phyloP scores from a whole-genome alignment of 2,113 vertebrate species.

The Catharus fuscescens region DNA sequence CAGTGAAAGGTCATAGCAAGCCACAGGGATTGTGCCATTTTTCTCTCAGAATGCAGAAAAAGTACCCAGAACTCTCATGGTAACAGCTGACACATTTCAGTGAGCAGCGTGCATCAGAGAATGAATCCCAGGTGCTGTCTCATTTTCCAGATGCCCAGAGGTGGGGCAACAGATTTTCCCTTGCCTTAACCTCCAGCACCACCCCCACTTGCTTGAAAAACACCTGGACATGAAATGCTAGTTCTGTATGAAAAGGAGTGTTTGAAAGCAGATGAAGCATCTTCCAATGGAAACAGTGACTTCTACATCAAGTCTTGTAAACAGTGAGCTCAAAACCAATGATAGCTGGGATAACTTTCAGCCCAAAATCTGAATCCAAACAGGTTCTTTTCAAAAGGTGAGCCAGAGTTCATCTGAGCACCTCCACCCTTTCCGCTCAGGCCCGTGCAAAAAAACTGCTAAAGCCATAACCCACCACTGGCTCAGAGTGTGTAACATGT shows the following conservation, averaged over 20 bases:
- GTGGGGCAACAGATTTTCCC: background rate
- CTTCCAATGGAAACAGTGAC: background rate
- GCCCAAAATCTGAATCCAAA: background rate
- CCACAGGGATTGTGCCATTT: background rate
- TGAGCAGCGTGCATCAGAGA: background rate
- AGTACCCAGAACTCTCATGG: fast-evolving
- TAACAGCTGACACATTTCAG: background rate
- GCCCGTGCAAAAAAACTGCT: background rate
- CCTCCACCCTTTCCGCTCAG: background rate
- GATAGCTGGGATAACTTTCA: background rate
- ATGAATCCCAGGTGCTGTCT: background rate
- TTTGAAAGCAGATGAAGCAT: background rate
- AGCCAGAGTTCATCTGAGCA: background rate
- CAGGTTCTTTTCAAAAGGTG: background rate
- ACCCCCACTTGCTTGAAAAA: background rate
- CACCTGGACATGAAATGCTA: background rate
- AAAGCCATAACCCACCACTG: background rate
- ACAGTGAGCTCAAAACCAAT: background rate
- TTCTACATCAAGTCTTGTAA: background rate
- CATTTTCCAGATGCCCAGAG: background rate
- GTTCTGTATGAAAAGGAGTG: background rate
- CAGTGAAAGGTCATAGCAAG: background rate
- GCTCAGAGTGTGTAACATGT: background rate
- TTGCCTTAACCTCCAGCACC: background rate
- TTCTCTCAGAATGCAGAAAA: background rate